These are phyloP conservation scores for Trissoscelio sp. DNA, from an alignment of 2,888 invertebrate species.

Conservation along the genomic window DNA sequence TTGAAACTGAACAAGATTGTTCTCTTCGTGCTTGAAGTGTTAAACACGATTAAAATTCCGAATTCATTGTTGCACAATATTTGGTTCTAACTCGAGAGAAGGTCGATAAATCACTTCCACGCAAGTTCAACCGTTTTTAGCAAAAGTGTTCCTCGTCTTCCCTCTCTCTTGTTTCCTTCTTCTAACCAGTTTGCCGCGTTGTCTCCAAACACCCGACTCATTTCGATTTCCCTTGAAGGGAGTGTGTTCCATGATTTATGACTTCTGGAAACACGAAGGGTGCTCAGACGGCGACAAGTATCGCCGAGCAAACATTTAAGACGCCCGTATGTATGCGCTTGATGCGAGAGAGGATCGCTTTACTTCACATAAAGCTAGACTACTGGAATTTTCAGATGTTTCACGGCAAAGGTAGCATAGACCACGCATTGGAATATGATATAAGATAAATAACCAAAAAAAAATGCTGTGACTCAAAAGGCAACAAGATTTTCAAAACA, in stretches of 20 bases:
- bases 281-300: constrained; percentile 63
- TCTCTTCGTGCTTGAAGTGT: too few relatives aligned
- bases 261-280: constrained; percentile 58
- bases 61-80: too few relatives aligned
- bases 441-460: constrained; percentile 45
- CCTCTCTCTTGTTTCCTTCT: background rate
- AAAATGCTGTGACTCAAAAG: constrained; percentile 3
- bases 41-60: too few relatives aligned
- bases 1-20: too few relatives aligned
- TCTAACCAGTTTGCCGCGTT: constrained; percentile 16
- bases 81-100: too few relatives aligned
- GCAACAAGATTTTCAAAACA: too few relatives aligned
- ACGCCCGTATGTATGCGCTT: constrained; percentile 47
- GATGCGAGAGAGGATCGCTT: constrained; percentile 47
- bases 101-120: constrained; percentile 23
- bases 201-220: constrained; percentile 52
- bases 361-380: constrained; percentile 52
- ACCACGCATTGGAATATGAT: constrained; percentile 41
- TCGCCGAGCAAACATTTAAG: constrained; percentile 66
- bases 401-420: constrained; percentile 25
- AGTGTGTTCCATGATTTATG: constrained; percentile 64
- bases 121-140: constrained; percentile 30
- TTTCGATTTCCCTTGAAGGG: constrained; percentile 57
- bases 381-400: constrained; percentile 48
- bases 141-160: constrained; percentile 6